These are phyloP conservation scores for Coenonympha arcania DNA, from an alignment of 2,888 invertebrate species.

Conservation along the genomic window DNA sequence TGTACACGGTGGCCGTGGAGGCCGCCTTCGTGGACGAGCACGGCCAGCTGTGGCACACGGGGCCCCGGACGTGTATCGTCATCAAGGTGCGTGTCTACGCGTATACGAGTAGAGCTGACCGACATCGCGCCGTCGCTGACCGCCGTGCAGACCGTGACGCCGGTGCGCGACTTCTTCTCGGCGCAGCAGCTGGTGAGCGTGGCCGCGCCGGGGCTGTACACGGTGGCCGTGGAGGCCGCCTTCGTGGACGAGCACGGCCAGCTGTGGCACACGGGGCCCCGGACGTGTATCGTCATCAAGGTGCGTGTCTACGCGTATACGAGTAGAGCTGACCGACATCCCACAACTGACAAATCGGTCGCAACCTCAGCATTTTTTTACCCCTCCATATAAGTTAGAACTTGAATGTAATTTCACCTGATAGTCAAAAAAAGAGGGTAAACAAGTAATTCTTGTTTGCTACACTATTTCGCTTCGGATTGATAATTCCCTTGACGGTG, in stretches of 20 bases:
- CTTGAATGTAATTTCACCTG: no score
- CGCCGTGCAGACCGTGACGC: slow-evolving; percentile 86
- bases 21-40: slow-evolving; percentile 89
- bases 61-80: slow-evolving; percentile 83
- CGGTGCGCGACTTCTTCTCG: slow-evolving; percentile 95
- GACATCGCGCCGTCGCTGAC: slow-evolving; percentile 59
- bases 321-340: no score
- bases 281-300: slow-evolving; percentile 80
- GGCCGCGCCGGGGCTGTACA: slow-evolving; percentile 58
- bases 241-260: slow-evolving; percentile 88
- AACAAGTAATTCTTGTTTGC: no score
- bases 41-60: slow-evolving; percentile 92
- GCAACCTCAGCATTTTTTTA: no score
- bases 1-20: slow-evolving; percentile 81
- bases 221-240: slow-evolving; percentile 86
- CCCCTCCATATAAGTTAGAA: no score
- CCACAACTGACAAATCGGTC: no score
- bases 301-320: no score
- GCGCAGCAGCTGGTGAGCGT: slow-evolving; percentile 91
- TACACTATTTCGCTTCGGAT: no score
- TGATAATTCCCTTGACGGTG: no score
- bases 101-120: slow-evolving; percentile 46
- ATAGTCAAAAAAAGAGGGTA: no score
- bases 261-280: slow-evolving; percentile 92
- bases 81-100: slow-evolving; percentile 76